Evolutionary conservation across 2,888 invertebrate species (phyloP).

Genomic region (Mythimna impura): DNA sequence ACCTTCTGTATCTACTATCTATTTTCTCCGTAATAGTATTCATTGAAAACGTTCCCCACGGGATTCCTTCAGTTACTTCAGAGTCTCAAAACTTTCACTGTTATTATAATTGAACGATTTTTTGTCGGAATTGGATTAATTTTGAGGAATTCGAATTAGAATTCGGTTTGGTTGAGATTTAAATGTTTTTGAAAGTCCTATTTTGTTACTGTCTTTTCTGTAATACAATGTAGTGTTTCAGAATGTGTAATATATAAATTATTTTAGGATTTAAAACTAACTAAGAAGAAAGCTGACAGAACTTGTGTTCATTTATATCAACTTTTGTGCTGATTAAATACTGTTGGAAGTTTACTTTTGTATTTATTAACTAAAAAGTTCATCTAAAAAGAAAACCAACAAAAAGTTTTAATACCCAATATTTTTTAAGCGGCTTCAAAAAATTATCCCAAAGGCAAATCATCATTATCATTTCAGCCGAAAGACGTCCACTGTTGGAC

Average conservation of each 20-base stretch:
- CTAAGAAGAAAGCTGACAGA: no score
- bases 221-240: background rate
- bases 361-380: no score
- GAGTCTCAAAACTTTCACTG: slow-evolving; percentile 48
- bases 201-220: background rate
- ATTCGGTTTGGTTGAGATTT: slow-evolving; percentile 12
- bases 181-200: slow-evolving; percentile 6
- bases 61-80: slow-evolving; percentile 43
- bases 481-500: no score
- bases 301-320: no score
- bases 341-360: no score
- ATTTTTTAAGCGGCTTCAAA: no score
- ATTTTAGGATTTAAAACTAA: background rate
- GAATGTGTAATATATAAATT: background rate
- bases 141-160: slow-evolving; percentile 45
- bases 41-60: slow-evolving; percentile 54
- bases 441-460: no score
- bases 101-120: slow-evolving; percentile 58
- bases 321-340: no score
- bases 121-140: slow-evolving; percentile 50
- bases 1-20: slow-evolving; percentile 14
- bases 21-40: slow-evolving; percentile 50
- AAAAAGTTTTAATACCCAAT: no score
- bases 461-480: no score
- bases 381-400: no score